phyloP scores from a whole-genome alignment of 2,888 invertebrate species.

The Macaria notata region DNA sequence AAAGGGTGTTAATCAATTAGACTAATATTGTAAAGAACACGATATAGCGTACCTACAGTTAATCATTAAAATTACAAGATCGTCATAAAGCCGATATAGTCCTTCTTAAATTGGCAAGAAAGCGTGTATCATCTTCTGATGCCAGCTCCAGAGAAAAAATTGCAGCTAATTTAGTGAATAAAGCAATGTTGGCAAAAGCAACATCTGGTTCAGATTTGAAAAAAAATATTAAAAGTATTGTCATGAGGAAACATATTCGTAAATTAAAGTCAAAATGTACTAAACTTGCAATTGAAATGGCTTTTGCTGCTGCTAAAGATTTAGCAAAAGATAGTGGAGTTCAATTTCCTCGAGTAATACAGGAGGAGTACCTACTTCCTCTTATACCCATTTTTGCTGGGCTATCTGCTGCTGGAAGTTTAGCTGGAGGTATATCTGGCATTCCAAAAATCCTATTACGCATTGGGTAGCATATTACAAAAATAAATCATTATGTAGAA shows the following conservation, averaged over 20 bases:
- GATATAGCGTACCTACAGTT: conserved; percentile 34
- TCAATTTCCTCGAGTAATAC: conserved; percentile 6
- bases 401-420: conserved; percentile 1
- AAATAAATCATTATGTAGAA: too few species aligned
- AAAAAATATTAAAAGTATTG: not conserved
- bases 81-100: conserved; percentile 7
- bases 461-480: conserved; percentile 16
- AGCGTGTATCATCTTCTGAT: not conserved
- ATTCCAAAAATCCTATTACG: not conserved
- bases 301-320: conserved; percentile 2
- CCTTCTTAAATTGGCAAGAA: not conserved
- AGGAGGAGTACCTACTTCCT: conserved; percentile 8
- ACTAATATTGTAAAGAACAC: conserved; percentile 33
- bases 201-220: not conserved
- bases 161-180: conserved; percentile 7
- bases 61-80: conserved; percentile 4
- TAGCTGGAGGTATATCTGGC: conserved; percentile 9
- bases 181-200: conserved; percentile 12
- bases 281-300: not conserved
- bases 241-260: not conserved
- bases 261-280: conserved; percentile 5
- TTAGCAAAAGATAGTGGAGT: not conserved
- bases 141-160: conserved; percentile 5
- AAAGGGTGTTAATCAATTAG: conserved; percentile 36
- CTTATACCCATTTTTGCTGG: conserved; percentile 10